Base-by-base conservation (phyloP, 2,797 vertebrate genomes). In the Halcyon badia region DNA sequence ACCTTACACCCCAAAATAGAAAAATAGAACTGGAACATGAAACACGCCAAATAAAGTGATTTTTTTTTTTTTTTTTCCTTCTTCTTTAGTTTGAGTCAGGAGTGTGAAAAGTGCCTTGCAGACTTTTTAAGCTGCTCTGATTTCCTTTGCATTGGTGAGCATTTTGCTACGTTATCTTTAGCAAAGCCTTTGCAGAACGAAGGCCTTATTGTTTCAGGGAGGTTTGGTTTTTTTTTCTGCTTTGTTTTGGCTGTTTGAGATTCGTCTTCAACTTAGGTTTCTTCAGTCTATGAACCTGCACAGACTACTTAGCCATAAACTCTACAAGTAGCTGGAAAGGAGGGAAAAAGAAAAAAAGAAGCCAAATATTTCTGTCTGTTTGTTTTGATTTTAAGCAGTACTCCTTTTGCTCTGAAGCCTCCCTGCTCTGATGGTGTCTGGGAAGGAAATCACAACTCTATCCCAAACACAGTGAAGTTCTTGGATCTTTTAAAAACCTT, bases 11-110 rank as follows among this genome's bases (percentile, higher is more conserved):
- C 97, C 85, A 97, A 96, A 95, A 98, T 98, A 98, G 98, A 99
- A 99, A 98, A 99, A 99, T 99, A 99, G 98, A 99, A 98, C 98
- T 96, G 98, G 98, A 98, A 98, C 98, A 98, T 97, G 96, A 98
- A 98, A 98, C 98, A 99, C 98, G 56, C 98, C 98, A 98, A 99
- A 99, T 98, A 98, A 98, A 98, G 5, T 39, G 37, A 39, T 97
- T 83, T 61, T 83, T 79, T 66, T 97, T 83, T 61, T 83, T 79
- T 66, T 46, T 64, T n/a, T 87, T 49, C 11, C 37, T 11, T 51
- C 46, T 73, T 89, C 87, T 96, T 97, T 86, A 94, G 93, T 95
- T 93, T 95, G 96, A 95, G 84, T 92, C 89, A 93, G 96, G 96
- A 97, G 94, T 76, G 93, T 65, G 95, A 97, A 94, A 97, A 92